Evolutionary conservation across 1,140 invertebrate genomes (phyloP).

Genomic region (Acromyrmex charruanus): DNA sequence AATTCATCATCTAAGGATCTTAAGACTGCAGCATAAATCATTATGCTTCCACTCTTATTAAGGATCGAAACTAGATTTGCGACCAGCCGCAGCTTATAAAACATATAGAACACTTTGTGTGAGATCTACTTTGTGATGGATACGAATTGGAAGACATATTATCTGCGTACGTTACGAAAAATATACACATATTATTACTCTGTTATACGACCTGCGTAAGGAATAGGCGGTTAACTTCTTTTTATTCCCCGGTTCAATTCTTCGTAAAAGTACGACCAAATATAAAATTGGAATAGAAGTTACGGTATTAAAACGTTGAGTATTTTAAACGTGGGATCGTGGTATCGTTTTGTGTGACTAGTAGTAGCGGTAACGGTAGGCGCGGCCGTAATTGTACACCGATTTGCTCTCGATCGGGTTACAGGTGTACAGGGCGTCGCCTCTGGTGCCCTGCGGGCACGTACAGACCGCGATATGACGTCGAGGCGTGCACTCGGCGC

Average conservation of each 20-base stretch:
- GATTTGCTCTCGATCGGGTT: constrained; percentile 77
- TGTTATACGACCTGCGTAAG: constrained; percentile 40
- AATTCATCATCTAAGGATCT: not conserved
- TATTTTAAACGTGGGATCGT: constrained; percentile 15
- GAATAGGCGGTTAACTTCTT: constrained; percentile 20
- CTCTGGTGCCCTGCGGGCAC: constrained; percentile 93
- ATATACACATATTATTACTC: constrained; percentile 23
- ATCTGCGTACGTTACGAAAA: constrained; percentile 30
- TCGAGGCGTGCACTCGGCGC: constrained; percentile 88
- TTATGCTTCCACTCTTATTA: constrained; percentile 6
- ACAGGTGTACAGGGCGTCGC: constrained; percentile 90
- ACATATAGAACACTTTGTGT: constrained; percentile 34
- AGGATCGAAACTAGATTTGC: not conserved
- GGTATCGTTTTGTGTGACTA: constrained; percentile 45
- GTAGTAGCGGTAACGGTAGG: constrained; percentile 63
- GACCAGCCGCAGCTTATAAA: constrained; percentile 21
- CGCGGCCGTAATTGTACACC: constrained; percentile 61
- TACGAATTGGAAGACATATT: constrained; percentile 14
- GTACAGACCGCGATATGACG: constrained; percentile 95
- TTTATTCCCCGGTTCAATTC: not conserved
- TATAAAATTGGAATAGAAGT: constrained; percentile 25
- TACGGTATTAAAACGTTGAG: constrained; percentile 31
- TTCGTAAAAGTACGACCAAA: not conserved
- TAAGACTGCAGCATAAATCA: not conserved
- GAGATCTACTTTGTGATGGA: constrained; percentile 21